These are phyloP conservation scores for Pollenia angustigena DNA, from an alignment of 2,888 invertebrate genomes.

Conservation along the genomic window DNA sequence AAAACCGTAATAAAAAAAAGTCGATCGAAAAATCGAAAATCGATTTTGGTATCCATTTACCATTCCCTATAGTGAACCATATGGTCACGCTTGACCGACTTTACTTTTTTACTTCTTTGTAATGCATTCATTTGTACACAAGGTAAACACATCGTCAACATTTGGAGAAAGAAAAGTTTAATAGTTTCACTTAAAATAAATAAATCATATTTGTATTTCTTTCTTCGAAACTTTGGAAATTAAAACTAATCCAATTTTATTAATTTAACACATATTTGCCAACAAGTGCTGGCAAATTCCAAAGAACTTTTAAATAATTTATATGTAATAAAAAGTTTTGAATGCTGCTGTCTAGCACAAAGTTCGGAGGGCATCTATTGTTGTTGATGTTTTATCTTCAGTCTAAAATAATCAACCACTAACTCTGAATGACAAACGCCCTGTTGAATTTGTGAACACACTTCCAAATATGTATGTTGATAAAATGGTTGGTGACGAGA, in stretches of 20 bases:
- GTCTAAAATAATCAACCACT: conserved; percentile 18
- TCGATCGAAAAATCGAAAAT: too few species aligned
- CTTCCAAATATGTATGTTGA: background rate
- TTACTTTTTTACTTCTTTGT: too few species aligned
- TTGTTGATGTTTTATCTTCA: background rate
- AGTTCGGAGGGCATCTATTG: background rate
- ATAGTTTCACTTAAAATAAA: too few species aligned
- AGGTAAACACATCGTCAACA: too few species aligned
- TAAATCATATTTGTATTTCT: too few species aligned
- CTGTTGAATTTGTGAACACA: conserved; percentile 39
- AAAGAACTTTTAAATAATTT: conserved; percentile 12
- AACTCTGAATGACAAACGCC: conserved; percentile 35
- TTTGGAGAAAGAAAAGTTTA: too few species aligned
- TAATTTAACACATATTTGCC: background rate
- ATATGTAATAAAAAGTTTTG: conserved; percentile 22
- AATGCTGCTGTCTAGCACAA: background rate
- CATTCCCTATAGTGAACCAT: too few species aligned
- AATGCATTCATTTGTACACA: too few species aligned
- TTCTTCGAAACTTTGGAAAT: background rate
- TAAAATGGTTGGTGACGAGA: background rate
- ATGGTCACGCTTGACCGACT: too few species aligned
- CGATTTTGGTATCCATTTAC: too few species aligned
- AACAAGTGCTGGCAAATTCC: too few species aligned
- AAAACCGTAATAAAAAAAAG: too few species aligned
- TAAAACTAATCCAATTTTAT: conserved; percentile 8